phyloP scores from a whole-genome alignment of 2,888 invertebrate genomes.

The Tetrapedia diversipes region DNA sequence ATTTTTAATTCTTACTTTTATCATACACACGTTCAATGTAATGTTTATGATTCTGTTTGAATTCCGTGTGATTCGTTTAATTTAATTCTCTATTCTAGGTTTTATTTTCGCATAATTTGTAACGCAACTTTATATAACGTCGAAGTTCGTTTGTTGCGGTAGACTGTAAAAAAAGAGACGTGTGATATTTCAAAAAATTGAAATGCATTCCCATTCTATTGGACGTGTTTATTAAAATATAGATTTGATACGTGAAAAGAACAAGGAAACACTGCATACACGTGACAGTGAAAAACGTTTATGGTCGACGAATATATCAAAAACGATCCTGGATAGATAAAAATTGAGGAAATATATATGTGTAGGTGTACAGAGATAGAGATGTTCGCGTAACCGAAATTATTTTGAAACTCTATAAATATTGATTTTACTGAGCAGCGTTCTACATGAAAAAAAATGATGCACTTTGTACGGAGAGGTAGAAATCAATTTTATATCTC shows the following conservation, averaged over 20 bases:
- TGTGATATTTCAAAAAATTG: not conserved
- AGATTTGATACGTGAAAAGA: not conserved
- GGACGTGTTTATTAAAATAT: not conserved
- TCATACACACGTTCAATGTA: not conserved
- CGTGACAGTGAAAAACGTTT: slow-evolving; percentile 2
- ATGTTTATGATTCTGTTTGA: too few species aligned
- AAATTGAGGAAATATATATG: slow-evolving; percentile 5
- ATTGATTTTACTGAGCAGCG: slow-evolving; percentile 1
- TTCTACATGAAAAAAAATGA: not conserved
- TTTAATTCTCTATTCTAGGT: too few species aligned
- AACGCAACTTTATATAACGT: not conserved
- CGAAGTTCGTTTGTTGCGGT: not conserved
- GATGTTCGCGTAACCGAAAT: slow-evolving; percentile 5
- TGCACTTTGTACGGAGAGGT: not conserved
- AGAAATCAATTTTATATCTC: not conserved
- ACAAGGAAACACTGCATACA: not conserved
- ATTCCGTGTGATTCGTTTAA: too few species aligned
- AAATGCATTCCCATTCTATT: not conserved
- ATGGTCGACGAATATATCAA: not conserved
- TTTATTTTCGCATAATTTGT: not conserved
- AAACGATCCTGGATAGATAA: not conserved
- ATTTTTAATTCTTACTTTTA: not conserved
- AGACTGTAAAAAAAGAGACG: not conserved
- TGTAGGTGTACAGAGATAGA: too few species aligned
- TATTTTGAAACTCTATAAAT: slow-evolving; percentile 4